Evolutionary conservation across 2,888 invertebrate genomes (phyloP).

Genomic region (Idaea straminata): DNA sequence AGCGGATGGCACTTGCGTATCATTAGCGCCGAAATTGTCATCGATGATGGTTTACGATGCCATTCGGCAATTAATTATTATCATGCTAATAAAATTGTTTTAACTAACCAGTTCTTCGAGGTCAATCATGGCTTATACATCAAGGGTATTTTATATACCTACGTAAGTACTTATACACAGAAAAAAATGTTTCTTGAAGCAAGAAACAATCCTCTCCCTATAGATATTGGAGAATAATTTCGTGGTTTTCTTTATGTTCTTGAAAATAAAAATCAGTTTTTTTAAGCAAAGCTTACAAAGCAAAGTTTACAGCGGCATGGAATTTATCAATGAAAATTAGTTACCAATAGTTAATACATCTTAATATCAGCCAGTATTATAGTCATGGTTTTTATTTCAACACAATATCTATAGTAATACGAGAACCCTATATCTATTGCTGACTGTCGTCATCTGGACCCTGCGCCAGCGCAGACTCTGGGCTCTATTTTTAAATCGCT

Average conservation of each 20-base stretch:
- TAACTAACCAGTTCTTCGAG: conserved; percentile 48
- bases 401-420: background rate
- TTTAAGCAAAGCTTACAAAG: too few species aligned
- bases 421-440: conserved; percentile 9
- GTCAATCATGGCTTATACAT: conserved; percentile 13
- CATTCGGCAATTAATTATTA: conserved; percentile 61
- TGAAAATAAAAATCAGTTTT: too few species aligned
- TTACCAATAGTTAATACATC: too few species aligned
- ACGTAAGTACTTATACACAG: background rate
- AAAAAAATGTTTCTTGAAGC: too few species aligned
- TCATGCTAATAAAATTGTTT: conserved; percentile 66
- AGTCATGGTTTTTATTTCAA: too few species aligned
- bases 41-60: conserved; percentile 43
- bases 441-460: conserved; percentile 21
- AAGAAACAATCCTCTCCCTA: too few species aligned
- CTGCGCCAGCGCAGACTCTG: background rate
- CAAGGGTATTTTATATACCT: background rate
- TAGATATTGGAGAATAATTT: too few species aligned
- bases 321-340: too few species aligned
- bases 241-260: too few species aligned
- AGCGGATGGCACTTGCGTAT: background rate
- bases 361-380: too few species aligned
- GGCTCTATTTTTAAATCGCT: too few species aligned
- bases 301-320: too few species aligned
- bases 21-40: conserved; percentile 29